Evolutionary conservation across 2,797 vertebrate genomes (phyloP).

Genomic region (Catamblyrhynchus diadema): DNA sequence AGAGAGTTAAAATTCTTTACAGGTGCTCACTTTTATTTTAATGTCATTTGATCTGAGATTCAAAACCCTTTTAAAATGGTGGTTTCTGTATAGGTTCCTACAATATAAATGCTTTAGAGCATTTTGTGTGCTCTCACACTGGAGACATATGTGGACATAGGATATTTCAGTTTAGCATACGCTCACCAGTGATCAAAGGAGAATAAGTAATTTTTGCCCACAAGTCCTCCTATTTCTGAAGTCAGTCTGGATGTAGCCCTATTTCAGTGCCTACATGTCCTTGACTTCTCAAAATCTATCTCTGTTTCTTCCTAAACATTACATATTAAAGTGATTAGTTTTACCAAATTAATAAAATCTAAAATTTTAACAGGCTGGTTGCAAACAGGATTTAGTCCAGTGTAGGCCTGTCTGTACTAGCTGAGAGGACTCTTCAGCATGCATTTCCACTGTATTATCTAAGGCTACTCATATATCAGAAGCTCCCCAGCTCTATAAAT

Average conservation of each 20-base stretch:
- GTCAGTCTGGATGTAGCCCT: neutral
- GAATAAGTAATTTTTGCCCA: neutral
- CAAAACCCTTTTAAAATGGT: neutral
- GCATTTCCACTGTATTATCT: neutral
- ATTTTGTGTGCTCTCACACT: neutral
- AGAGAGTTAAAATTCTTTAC: neutral
- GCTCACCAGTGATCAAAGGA: neutral
- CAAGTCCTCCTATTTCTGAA: neutral
- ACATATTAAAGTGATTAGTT: neutral
- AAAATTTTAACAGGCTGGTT: neutral
- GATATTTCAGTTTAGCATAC: neutral
- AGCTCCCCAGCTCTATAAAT: slow-evolving; percentile 43
- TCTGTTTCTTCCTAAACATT: neutral
- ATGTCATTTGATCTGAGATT: neutral
- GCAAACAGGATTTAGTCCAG: neutral
- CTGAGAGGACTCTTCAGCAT: neutral
- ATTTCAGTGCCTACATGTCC: neutral
- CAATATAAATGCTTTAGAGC: neutral
- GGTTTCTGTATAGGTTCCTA: neutral
- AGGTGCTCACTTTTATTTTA: neutral
- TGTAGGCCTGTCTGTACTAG: neutral
- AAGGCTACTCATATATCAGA: neutral
- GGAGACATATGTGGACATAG: neutral
- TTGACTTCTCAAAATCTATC: neutral
- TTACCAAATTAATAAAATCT: neutral